Percentiles rank a stretch among this genome's conserved stretches.
phyloP scores from a whole-genome alignment of 1,140 invertebrate species.

The Wasmannia auropunctata region DNA sequence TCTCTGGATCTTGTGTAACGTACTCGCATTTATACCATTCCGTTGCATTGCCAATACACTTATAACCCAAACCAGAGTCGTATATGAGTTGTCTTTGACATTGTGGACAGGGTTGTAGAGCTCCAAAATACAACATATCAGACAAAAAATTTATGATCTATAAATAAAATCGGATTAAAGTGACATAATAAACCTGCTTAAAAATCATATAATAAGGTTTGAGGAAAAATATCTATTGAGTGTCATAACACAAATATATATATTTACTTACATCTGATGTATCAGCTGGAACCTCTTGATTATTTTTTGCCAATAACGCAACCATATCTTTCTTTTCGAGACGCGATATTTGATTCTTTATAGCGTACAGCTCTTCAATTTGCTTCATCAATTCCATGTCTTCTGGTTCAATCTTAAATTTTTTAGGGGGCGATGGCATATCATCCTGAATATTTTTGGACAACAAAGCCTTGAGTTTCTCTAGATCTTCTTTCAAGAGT shows the following conservation, averaged over 20 bases:
- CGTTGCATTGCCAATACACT: slow-evolving; percentile 92
- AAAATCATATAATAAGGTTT: neutral
- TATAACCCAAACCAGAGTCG: slow-evolving; percentile 90
- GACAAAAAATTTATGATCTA: slow-evolving; percentile 92
- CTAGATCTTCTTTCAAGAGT: slow-evolving; percentile 91
- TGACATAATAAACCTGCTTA: neutral
- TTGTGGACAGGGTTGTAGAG: slow-evolving; percentile 90
- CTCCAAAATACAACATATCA: slow-evolving; percentile 96
- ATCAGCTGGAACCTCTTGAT: slow-evolving; percentile 84
- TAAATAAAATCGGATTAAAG: slow-evolving; percentile 67
- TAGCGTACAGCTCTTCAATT: slow-evolving; percentile 92
- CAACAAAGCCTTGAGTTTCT: slow-evolving; percentile 88
- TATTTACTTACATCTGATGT: slow-evolving; percentile 87
- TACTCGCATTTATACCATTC: slow-evolving; percentile 97
- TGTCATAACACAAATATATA: slow-evolving; percentile 4
- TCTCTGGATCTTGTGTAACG: slow-evolving; percentile 90
- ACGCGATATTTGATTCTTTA: slow-evolving; percentile 85
- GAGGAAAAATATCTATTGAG: neutral
- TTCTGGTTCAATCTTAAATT: slow-evolving; percentile 88
- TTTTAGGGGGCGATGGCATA: slow-evolving; percentile 87
- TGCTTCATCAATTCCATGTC: slow-evolving; percentile 89
- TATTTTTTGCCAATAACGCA: slow-evolving; percentile 85
- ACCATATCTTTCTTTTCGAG: slow-evolving; percentile 87
- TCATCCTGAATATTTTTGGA: slow-evolving; percentile 88
- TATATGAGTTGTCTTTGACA: slow-evolving; percentile 93